phyloP scores from a whole-genome alignment of 2,113 vertebrate genomes.

The Melanerpes aurifrons region DNA sequence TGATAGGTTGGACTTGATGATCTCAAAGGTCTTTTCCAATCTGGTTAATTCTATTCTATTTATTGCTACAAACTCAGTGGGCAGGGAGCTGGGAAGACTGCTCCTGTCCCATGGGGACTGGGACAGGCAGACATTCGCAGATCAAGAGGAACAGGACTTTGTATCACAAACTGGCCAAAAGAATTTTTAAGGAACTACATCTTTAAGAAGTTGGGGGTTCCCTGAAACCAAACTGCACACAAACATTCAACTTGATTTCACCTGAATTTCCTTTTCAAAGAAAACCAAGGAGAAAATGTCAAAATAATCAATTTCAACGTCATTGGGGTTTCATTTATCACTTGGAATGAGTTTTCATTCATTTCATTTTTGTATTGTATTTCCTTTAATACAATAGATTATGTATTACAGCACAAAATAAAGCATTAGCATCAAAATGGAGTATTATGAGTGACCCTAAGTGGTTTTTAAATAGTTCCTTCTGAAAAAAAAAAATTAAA shows the following conservation, averaged over 20 bases:
- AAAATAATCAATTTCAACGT: constrained; percentile 37
- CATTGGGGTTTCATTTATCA: constrained; percentile 8
- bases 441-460: neutral
- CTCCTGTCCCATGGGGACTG: accelerated
- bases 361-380: neutral
- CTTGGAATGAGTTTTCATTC: neutral
- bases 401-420: neutral
- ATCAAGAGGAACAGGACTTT: neutral
- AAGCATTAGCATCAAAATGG: constrained; percentile 2
- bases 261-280: neutral
- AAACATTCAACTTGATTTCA: neutral
- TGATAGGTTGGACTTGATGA: too few species aligned
- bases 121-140: accelerated
- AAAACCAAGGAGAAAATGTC: neutral
- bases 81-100: neutral
- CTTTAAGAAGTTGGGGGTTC: neutral
- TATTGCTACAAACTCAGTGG: accelerated
- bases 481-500: neutral
- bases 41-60: too few species aligned
- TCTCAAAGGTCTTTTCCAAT: too few species aligned
- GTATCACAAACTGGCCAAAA: accelerated
- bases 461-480: neutral
- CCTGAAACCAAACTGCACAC: neutral
- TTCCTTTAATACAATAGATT: neutral
- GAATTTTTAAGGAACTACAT: neutral